Percentiles rank a stretch among this genome's conserved stretches.
These are phyloP conservation scores for Acanthisitta chloris DNA, from an alignment of 2,113 vertebrate species.

Conservation along the genomic window DNA sequence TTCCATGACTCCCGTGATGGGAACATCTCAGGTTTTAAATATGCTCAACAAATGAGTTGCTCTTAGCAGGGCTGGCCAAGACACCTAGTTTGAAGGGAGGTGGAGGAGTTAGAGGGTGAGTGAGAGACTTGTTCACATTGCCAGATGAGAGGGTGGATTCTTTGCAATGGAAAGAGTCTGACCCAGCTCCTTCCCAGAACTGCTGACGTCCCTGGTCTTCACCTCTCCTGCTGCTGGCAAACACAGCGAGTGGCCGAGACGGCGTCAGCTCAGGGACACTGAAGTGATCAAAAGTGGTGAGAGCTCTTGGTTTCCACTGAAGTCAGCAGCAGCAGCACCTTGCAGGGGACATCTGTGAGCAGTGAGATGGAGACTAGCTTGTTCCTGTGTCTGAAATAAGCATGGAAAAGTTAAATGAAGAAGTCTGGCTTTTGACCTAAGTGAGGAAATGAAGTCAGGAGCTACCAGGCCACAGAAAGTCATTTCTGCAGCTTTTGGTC, in stretches of 20 bases:
- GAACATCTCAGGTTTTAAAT: not conserved
- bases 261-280: not conserved
- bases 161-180: not conserved
- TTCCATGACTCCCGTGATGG: not conserved
- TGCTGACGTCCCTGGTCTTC: not conserved
- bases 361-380: slow-evolving; percentile 27
- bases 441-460: slow-evolving; percentile 54
- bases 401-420: slow-evolving; percentile 11
- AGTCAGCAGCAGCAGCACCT: not conserved
- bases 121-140: not conserved
- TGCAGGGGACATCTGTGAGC: slow-evolving; percentile 62
- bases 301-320: not conserved
- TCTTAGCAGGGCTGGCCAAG: not conserved
- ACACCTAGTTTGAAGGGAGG: not conserved
- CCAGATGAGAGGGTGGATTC: slow-evolving; percentile 4
- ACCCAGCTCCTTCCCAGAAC: slow-evolving; percentile 9
- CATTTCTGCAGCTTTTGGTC: slow-evolving; percentile 54
- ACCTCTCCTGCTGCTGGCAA: not conserved
- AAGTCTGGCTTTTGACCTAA: slow-evolving; percentile 64
- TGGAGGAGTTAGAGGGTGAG: not conserved
- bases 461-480: slow-evolving; percentile 44
- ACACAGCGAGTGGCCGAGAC: not conserved
- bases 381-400: slow-evolving; percentile 40
- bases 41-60: not conserved
- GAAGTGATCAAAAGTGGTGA: not conserved